Conservation (phyloP, 2,797 vertebrate species). For the Emys orbicularis region DNA sequence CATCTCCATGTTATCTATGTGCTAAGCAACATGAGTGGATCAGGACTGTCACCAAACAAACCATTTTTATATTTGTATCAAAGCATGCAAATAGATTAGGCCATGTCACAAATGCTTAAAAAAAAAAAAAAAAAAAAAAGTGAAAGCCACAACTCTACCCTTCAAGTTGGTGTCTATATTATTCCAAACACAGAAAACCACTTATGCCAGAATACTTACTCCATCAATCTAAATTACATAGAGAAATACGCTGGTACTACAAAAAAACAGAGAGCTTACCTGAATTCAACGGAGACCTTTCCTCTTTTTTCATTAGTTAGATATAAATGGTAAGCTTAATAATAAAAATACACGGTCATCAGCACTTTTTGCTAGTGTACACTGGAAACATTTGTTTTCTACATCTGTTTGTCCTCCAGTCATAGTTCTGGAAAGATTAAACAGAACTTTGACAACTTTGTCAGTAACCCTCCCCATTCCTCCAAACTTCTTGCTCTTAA, state of each 20-base stretch:
- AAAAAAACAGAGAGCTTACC: not conserved
- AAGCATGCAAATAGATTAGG: not conserved
- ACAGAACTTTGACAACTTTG: not conserved
- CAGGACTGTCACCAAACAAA: not conserved
- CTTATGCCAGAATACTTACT: not conserved
- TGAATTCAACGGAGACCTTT: not conserved
- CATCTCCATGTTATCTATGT: conserved; percentile 48
- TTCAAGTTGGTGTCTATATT: not conserved
- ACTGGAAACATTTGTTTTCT: conserved; percentile 35
- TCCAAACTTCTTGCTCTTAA: not conserved
- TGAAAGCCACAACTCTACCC: not conserved
- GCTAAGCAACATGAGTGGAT: not conserved
- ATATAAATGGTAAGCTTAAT: conserved; percentile 9
- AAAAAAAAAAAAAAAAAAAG: not conserved
- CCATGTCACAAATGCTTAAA: not conserved
- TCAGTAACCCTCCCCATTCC: not conserved
- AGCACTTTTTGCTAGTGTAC: not conserved
- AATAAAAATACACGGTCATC: conserved; percentile 33
- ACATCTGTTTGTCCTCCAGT: conserved; percentile 8
- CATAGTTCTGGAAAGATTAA: conserved; percentile 30
- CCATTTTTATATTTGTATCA: not conserved
- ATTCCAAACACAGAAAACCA: not conserved
- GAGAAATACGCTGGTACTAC: no score
- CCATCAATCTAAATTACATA: not conserved
- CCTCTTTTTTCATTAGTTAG: not conserved